Evolutionary conservation across 2,888 invertebrate genomes (phyloP).

Genomic region (Trissoscelio sp.): DNA sequence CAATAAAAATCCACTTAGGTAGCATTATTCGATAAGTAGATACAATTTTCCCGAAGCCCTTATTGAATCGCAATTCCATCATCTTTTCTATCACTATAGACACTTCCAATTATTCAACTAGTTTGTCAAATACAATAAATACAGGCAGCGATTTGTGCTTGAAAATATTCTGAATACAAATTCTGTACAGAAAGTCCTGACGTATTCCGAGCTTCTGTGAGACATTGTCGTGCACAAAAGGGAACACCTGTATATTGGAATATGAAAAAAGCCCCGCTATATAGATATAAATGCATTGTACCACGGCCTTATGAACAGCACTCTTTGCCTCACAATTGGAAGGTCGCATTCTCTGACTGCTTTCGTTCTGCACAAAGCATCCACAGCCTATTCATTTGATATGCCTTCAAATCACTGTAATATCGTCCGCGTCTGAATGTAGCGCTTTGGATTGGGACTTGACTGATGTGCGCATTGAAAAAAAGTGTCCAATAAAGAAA

Average conservation of each 20-base stretch:
- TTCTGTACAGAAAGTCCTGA: slow-evolving; percentile 54
- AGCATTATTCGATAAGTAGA: slow-evolving; percentile 6
- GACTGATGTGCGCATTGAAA: slow-evolving; percentile 53
- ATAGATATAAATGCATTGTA: slow-evolving; percentile 64
- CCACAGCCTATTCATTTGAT: slow-evolving; percentile 65
- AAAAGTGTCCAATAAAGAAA: slow-evolving; percentile 50
- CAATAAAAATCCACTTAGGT: slow-evolving; percentile 12
- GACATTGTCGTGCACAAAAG: slow-evolving; percentile 55
- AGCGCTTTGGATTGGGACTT: slow-evolving; percentile 55
- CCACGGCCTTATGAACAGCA: slow-evolving; percentile 55
- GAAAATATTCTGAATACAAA: slow-evolving; percentile 51
- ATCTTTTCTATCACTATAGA: slow-evolving; percentile 35
- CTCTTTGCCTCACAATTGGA: slow-evolving; percentile 61
- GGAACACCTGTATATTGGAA: slow-evolving; percentile 65
- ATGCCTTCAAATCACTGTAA: slow-evolving; percentile 58
- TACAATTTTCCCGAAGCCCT: slow-evolving; percentile 30
- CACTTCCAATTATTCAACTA: slow-evolving; percentile 56
- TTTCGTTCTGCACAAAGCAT: slow-evolving; percentile 60
- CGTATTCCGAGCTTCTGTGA: slow-evolving; percentile 61
- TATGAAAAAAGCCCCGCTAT: slow-evolving; percentile 56
- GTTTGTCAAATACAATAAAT: slow-evolving; percentile 60
- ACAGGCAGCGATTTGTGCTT: slow-evolving; percentile 46
- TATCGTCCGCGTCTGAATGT: slow-evolving; percentile 45
- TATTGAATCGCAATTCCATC: slow-evolving; percentile 10
- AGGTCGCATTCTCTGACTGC: slow-evolving; percentile 61